Evolutionary conservation across 2,888 invertebrate genomes (phyloP), one percentile per base, ranked within the genome.

Genomic region (Cyrtodaria siliqua): DNA sequence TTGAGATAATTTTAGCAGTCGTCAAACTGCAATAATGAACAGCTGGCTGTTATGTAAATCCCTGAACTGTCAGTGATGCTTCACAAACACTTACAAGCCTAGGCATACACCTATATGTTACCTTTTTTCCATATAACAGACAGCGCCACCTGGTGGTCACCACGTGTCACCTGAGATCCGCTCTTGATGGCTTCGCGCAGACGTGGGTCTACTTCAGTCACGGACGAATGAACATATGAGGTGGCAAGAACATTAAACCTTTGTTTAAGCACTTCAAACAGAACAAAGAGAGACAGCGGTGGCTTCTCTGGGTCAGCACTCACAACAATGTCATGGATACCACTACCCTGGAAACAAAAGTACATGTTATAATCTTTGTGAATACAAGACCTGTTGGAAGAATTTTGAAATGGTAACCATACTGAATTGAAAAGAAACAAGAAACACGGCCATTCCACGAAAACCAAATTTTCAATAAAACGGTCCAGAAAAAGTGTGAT

Each of bases 81-180:
- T n/a, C n/a, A n/a, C n/a, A n/a, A n/a, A n/a, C n/a, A n/a, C n/a
- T n/a, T n/a, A n/a, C n/a, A n/a, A n/a, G n/a, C n/a, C n/a, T n/a
- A n/a, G n/a, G n/a, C n/a, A n/a, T n/a, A n/a, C n/a, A n/a, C n/a
- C n/a, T n/a, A n/a, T n/a, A n/a, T n/a, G n/a, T n/a, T 72, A 90
- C 90, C 95, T 93, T 95, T 94, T 94, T 96, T 96, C 95, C 96
- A 97, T 89, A 97, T 96, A 89, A 97, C 93, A 84, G 95, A 95
- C 29, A 96, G 82, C 68, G 95, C 94, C 26, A 95, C 87, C 87
- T 92, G 91, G 47, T 93, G 94, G 89, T 83, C 90, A 27, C 77
- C 85, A 76, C 94, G 88, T 3, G 61, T 69, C 1, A 66, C 56
- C 57, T 73, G 76, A 12, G 63, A 68, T 20, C 72, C 78, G 56